Conservation (phyloP, 2,797 vertebrate species). For the Sebastes melanostomus region DNA sequence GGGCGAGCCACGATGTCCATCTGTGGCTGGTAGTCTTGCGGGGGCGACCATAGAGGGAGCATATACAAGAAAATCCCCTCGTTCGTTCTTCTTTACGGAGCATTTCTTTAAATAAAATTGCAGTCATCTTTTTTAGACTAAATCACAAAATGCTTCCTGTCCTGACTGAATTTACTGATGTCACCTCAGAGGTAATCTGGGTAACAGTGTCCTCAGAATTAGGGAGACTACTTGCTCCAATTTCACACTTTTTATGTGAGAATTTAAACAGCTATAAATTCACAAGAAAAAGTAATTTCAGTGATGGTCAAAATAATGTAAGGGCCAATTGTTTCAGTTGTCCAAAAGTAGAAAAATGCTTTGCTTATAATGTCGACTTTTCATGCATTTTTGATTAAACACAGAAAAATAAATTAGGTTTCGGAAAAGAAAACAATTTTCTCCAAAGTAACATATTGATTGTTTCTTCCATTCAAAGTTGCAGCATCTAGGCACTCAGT, state of each 20-base stretch:
- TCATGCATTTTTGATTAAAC: not conserved
- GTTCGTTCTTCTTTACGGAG: not conserved
- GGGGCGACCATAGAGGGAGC: constrained; percentile 36
- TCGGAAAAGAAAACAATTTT: not conserved
- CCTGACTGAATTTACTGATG: not conserved
- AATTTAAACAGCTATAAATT: not conserved
- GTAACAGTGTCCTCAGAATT: not conserved
- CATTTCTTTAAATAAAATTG: not conserved
- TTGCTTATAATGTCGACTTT: not conserved
- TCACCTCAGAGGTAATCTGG: not conserved
- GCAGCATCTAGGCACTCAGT: not conserved
- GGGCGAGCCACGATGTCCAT: constrained; percentile 61
- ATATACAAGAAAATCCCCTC: constrained; percentile 22
- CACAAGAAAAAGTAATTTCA: not conserved
- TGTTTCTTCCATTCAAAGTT: not conserved
- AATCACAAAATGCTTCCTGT: not conserved
- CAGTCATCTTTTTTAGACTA: not conserved
- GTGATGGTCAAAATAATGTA: not conserved
- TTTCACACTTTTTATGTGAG: not conserved
- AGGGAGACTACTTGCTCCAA: not conserved
- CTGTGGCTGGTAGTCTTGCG: constrained; percentile 58
- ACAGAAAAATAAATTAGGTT: not conserved
- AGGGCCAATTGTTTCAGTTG: not conserved
- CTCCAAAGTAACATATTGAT: not conserved
- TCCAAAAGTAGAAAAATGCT: not conserved